Evolutionary conservation across 2,888 invertebrate genomes (phyloP).

Genomic region (Leptopilina drosophilae): DNA sequence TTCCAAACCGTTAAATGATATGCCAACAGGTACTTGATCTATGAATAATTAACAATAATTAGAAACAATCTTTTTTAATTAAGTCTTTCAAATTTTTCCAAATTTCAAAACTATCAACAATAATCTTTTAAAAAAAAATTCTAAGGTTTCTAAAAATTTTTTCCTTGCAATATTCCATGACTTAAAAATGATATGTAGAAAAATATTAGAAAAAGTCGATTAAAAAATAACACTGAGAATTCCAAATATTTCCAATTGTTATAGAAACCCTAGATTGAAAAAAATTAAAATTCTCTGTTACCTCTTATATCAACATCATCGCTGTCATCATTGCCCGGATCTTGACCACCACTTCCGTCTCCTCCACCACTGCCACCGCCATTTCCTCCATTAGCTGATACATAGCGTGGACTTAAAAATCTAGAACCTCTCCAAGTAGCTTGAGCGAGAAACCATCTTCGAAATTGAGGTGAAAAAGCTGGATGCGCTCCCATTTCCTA

Average conservation of each 20-base stretch:
- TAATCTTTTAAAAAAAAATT: too few relatives aligned
- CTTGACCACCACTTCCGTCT: conserved; percentile 55
- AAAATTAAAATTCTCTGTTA: conserved; percentile 43
- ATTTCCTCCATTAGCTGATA: conserved; percentile 52
- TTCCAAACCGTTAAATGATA: conserved; percentile 65
- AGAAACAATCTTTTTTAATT: not conserved
- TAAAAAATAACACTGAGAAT: too few relatives aligned
- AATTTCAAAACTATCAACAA: too few relatives aligned
- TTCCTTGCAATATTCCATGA: too few relatives aligned
- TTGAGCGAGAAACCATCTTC: conserved; percentile 58
- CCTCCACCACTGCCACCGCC: conserved; percentile 50
- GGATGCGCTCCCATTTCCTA: conserved; percentile 50
- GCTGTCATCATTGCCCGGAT: conserved; percentile 69
- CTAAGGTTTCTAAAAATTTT: too few relatives aligned
- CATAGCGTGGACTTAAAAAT: conserved; percentile 49
- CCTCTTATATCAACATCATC: conserved; percentile 69
- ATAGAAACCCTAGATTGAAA: not conserved
- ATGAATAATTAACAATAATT: conserved; percentile 40
- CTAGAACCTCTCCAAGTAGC: conserved; percentile 54
- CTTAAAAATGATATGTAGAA: too few relatives aligned
- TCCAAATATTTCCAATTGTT: not conserved
- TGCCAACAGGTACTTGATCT: conserved; percentile 65
- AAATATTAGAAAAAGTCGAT: too few relatives aligned
- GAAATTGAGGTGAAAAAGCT: conserved; percentile 53
- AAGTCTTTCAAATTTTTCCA: too few relatives aligned